phyloP scores from a whole-genome alignment of 2,797 vertebrate genomes.

The Rhinophrynus dorsalis region DNA sequence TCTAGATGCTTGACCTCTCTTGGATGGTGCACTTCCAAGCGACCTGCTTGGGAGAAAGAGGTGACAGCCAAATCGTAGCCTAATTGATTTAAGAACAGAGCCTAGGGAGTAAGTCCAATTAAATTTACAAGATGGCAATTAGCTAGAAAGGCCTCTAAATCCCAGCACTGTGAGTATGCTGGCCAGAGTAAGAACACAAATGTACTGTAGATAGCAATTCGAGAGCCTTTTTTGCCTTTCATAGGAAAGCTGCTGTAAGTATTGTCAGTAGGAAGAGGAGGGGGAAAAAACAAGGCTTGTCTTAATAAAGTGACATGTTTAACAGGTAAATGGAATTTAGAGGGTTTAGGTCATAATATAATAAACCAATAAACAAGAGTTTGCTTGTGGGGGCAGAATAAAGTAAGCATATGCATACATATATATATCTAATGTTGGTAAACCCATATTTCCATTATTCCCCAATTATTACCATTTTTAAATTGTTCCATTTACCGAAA shows the following conservation, averaged over 20 bases:
- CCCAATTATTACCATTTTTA: too few species aligned
- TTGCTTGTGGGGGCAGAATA: too few species aligned
- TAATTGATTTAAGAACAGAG: constrained; percentile 85
- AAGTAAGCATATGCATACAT: too few species aligned
- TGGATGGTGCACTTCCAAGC: constrained; percentile 70
- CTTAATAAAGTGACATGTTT: constrained; percentile 52
- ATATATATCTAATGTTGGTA: too few species aligned
- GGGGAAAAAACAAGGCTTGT: constrained; percentile 59
- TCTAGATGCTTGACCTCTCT: constrained; percentile 73
- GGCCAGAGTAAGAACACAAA: constrained; percentile 83
- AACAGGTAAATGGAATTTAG: constrained; percentile 65
- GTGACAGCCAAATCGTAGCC: constrained; percentile 77
- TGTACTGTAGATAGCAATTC: constrained; percentile 71
- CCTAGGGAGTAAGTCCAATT: constrained; percentile 85
- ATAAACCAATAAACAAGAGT: too few species aligned
- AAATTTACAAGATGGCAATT: constrained; percentile 97
- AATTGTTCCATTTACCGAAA: too few species aligned
- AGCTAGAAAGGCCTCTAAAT: constrained; percentile 86
- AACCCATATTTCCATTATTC: too few species aligned
- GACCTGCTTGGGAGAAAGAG: constrained; percentile 74
- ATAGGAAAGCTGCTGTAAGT: constrained; percentile 68
- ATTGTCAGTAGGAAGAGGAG: constrained; percentile 62
- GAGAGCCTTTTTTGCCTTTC: constrained; percentile 64
- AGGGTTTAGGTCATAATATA: too few species aligned
- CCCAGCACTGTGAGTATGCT: constrained; percentile 82